Base-by-base conservation (phyloP, 2,888 invertebrate species). In the Acronicta psi region DNA sequence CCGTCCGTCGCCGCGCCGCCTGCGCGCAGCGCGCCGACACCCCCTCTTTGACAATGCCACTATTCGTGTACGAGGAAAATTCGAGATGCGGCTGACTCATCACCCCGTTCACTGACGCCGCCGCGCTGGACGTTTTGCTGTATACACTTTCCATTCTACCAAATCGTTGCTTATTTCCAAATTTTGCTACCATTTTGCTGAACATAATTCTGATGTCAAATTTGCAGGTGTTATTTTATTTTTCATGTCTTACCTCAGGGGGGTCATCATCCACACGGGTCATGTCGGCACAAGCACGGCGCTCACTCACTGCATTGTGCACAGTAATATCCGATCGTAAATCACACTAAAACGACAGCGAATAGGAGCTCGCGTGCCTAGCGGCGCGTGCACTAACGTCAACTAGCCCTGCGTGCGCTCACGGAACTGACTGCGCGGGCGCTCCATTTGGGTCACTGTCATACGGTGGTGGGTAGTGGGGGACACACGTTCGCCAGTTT, bases 361-460 rank as follows among this genome's bases (percentile, higher is more conserved):
- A 77, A 67, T 70, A 74, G 79, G 76, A 72, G 73, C 75, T 76
- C 82, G 83, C 81, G 73, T 75, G 72, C 57, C 58, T 29, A 53
- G 41, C 41, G 49, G 59, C 70, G 73, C 71, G 70, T 66, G 77
- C 70, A 61, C 66, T 67, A 62, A 82, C 89, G 87, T 86, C 83
- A 69, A 70, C 66, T 78, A 66, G 70, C 73, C 80, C 75, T 81
- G 84, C 88, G 88, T 85, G 87, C 88, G 85, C 90, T 92, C 91
- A 88, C 93, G 92, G 93, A 91, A 93, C 93, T 91, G 90, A 93
- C 83, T 92, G 92, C 92, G 93, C 89, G 85, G 88, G 90, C 92
- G 91, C 87, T 85, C 91, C 92, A 93, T 93, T 92, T 93, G 90
- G 93, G 93, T 93, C 93, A 93, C 93, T 94, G 93, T 93, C 93